Evolutionary conservation across 1,140 invertebrate genomes (phyloP).

Genomic region (Stenopsyche tienmushanensis): DNA sequence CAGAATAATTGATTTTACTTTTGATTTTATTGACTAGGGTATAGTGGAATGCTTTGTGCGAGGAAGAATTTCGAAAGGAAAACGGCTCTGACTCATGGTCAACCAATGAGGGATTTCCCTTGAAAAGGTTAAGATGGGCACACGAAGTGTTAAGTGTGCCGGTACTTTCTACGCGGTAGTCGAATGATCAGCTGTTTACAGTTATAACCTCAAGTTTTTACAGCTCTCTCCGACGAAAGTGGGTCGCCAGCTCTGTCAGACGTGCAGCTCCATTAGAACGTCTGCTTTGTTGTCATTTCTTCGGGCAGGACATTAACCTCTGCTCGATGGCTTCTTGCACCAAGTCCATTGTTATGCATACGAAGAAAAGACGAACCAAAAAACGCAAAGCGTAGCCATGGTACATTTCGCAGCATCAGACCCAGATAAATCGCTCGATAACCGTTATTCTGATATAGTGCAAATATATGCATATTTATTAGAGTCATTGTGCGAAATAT

Average conservation of each 20-base stretch:
- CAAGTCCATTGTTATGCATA: no score
- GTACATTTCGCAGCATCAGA: not conserved
- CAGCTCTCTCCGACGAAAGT: conserved; percentile 14
- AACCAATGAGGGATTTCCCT: no score
- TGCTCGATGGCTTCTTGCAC: not conserved
- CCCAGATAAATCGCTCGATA: not conserved
- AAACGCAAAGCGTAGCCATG: not conserved
- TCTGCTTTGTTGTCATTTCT: conserved; percentile 4
- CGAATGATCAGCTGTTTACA: conserved; percentile 3
- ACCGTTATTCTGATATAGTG: no score
- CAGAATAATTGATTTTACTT: no score
- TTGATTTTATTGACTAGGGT: no score
- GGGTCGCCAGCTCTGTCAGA: not conserved
- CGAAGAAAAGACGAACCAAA: no score
- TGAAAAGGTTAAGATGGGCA: no score
- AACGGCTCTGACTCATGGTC: no score
- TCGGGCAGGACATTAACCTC: not conserved
- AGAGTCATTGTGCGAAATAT: no score
- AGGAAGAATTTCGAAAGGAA: no score
- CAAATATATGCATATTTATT: no score
- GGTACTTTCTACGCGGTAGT: conserved; percentile 8
- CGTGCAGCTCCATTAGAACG: conserved; percentile 2
- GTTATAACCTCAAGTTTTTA: conserved; percentile 9
- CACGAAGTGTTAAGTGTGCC: conserved; percentile 12
- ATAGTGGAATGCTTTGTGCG: no score